Conservation (phyloP, 1,140 invertebrate species). For the Drosophila grimshawi region DNA sequence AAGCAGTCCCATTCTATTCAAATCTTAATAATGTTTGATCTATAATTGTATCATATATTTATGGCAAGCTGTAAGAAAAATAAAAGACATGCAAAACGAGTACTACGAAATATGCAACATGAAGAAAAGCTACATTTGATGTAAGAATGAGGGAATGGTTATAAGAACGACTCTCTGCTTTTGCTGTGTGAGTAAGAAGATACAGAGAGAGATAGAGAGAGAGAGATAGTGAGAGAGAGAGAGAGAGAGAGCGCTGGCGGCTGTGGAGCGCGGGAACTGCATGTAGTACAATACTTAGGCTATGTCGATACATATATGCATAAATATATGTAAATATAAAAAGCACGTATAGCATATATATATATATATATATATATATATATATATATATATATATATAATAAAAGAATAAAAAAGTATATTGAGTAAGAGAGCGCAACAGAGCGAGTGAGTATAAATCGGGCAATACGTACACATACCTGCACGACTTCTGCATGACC, state of each 20-base stretch:
- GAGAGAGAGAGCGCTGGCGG: slow-evolving; percentile 30
- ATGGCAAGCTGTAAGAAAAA: background rate
- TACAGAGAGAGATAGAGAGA: slow-evolving; percentile 4
- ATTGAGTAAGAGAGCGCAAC: slow-evolving; percentile 31
- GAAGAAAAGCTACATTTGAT: background rate
- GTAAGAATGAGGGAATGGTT: background rate
- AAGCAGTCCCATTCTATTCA: too few species aligned
- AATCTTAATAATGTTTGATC: too few species aligned
- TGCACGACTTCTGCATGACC: slow-evolving; percentile 92
- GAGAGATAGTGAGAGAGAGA: slow-evolving; percentile 12
- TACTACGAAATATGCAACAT: background rate
- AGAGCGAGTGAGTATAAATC: slow-evolving; percentile 67
- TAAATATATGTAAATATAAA: slow-evolving; percentile 1
- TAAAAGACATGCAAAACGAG: background rate
- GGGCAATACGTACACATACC: slow-evolving; percentile 85
- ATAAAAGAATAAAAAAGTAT: slow-evolving; percentile 29
- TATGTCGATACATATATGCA: slow-evolving; percentile 3
- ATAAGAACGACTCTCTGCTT: background rate
- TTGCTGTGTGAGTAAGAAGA: slow-evolving; percentile 3
- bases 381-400: slow-evolving; percentile 5
- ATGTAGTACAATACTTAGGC: slow-evolving; percentile 17
- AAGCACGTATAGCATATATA: background rate
- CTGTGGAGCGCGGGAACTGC: slow-evolving; percentile 26
- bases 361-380: background rate
- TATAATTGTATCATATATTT: too few species aligned